Conservation (phyloP, 2,113 vertebrate genomes). For the Brachypteracias leptosomus region DNA sequence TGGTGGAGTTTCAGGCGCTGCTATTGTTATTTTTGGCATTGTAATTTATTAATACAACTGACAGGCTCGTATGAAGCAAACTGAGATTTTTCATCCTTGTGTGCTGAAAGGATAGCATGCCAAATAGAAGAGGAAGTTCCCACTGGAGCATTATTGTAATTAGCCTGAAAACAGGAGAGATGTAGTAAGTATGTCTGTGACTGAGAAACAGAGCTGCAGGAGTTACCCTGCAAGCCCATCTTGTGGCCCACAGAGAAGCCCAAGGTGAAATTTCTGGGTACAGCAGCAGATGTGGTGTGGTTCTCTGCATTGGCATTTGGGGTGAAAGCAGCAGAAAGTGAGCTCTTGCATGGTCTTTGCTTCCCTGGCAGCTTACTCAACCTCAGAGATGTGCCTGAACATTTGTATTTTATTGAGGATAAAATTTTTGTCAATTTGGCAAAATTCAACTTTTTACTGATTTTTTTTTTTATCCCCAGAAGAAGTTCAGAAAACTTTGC, state of each 20-base stretch:
- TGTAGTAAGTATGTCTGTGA: rapidly evolving
- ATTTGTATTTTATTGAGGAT: neutral
- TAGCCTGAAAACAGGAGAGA: neutral
- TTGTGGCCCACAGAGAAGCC: neutral
- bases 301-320: rapidly evolving
- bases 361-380: neutral
- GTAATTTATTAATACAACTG: conserved; percentile 4
- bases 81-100: neutral
- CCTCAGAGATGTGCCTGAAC: neutral
- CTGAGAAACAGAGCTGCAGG: neutral
- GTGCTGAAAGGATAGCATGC: neutral
- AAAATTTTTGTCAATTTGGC: too few species aligned
- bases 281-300: rapidly evolving
- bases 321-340: neutral
- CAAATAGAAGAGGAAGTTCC: neutral
- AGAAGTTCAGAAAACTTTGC: neutral
- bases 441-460: neutral
- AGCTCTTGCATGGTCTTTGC: neutral
- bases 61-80: neutral
- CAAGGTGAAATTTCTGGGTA: neutral
- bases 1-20: neutral
- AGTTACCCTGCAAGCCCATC: neutral
- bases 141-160: neutral
- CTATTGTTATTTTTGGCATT: neutral
- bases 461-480: neutral